Conservation (phyloP, 1,140 invertebrate genomes). For the Chymomyza costata region DNA sequence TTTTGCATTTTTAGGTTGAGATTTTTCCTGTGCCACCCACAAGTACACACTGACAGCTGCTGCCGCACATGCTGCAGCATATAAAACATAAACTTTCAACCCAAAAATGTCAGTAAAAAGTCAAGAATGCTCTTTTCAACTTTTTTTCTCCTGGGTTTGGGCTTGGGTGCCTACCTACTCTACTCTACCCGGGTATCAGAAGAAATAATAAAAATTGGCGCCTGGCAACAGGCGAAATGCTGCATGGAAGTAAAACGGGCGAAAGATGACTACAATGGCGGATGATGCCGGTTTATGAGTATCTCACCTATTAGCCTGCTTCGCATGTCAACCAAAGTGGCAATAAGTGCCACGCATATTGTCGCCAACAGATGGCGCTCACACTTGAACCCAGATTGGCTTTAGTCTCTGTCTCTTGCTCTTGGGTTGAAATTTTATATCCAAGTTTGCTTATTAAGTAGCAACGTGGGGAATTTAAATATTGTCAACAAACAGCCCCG, state of each 20-base stretch:
- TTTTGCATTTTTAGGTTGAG: slow-evolving; percentile 25
- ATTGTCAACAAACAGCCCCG: too few species aligned
- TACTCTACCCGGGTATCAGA: too few species aligned
- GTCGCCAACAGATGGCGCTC: slow-evolving; percentile 48
- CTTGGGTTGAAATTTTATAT: too few species aligned
- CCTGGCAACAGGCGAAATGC: slow-evolving; percentile 12
- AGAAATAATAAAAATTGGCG: slow-evolving; percentile 57
- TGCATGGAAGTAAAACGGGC: slow-evolving; percentile 7
- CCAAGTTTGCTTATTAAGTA: too few species aligned
- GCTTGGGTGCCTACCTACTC: too few species aligned
- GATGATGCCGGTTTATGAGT: slow-evolving; percentile 1
- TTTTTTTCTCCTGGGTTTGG: too few species aligned
- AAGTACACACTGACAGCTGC: too few species aligned
- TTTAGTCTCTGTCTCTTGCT: too few species aligned
- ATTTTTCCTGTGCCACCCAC: too few species aligned
- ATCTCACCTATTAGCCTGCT: slow-evolving; percentile 46
- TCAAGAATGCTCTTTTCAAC: too few species aligned
- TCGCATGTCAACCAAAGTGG: slow-evolving; percentile 66
- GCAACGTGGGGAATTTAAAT: too few species aligned
- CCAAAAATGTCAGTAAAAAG: slow-evolving; percentile 35
- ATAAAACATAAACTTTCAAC: slow-evolving; percentile 25
- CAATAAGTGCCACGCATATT: slow-evolving; percentile 68
- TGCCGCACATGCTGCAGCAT: not conserved
- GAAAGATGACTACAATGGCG: not conserved
- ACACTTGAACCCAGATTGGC: too few species aligned